Evolutionary conservation across 2,888 invertebrate genomes (phyloP).

Genomic region (Nudaria mundana): DNA sequence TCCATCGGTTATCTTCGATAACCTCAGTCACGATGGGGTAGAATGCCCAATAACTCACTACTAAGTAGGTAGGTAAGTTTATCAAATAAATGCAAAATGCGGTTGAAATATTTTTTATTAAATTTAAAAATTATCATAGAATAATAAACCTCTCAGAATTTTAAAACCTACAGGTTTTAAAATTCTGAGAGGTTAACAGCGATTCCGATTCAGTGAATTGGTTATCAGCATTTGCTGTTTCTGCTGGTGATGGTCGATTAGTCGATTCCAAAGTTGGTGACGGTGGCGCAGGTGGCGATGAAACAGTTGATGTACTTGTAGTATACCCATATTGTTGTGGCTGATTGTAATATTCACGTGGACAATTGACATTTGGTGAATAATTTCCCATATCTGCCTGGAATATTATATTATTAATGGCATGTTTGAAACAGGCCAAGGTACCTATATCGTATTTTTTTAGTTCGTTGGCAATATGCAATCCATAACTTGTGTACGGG

Average conservation of each 20-base stretch:
- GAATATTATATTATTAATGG: conserved; percentile 13
- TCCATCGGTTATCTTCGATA: too few species aligned
- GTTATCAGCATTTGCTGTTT: conserved; percentile 14
- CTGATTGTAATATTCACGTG: conserved; percentile 11
- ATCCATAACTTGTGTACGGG: conserved; percentile 5
- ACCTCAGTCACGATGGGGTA: too few species aligned
- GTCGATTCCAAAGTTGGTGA: conserved; percentile 12
- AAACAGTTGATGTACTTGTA: conserved; percentile 14
- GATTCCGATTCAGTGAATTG: conserved; percentile 11
- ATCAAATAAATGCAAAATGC: conserved; percentile 14
- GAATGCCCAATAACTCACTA: too few species aligned
- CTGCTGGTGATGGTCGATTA: conserved; percentile 13
- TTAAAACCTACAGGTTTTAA: too few species aligned
- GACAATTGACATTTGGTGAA: conserved; percentile 14
- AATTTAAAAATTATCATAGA: conserved; percentile 11
- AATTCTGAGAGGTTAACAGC: conserved; percentile 10
- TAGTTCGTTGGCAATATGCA: conserved; percentile 7
- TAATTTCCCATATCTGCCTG: conserved; percentile 12
- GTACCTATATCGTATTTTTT: conserved; percentile 7
- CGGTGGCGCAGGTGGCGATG: conserved; percentile 10
- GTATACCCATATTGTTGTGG: conserved; percentile 13
- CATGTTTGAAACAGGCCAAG: conserved; percentile 6
- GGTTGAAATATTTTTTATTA: conserved; percentile 11
- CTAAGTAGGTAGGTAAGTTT: conserved; percentile 10
- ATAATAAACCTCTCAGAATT: too few species aligned